These are phyloP conservation scores for Syndactyla subalaris DNA, from an alignment of 2,797 vertebrate species.

Conservation along the genomic window DNA sequence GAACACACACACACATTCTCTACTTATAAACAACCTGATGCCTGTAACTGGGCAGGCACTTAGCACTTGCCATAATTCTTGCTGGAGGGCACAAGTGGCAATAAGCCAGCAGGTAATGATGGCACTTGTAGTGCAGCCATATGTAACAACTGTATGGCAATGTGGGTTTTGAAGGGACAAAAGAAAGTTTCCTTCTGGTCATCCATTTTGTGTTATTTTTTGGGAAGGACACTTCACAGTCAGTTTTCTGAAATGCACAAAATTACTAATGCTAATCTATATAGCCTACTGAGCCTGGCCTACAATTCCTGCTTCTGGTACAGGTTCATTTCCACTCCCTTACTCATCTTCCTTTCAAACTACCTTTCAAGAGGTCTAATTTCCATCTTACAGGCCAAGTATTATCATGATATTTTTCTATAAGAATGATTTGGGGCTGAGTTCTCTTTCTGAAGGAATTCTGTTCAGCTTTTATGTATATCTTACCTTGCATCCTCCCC, in stretches of 20 bases:
- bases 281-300: background rate
- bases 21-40: background rate
- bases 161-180: background rate
- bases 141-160: background rate
- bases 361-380: background rate
- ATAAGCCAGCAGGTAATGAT: background rate
- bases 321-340: background rate
- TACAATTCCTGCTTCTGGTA: background rate
- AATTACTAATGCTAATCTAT: rapidly evolving
- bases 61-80: background rate
- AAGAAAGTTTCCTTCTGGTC: background rate
- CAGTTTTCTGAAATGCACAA: background rate
- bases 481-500: background rate
- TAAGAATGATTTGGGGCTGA: background rate
- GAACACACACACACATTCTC: background rate
- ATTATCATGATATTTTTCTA: background rate
- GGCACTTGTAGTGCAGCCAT: background rate
- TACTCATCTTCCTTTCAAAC: background rate
- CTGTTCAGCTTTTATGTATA: background rate
- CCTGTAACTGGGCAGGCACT: background rate
- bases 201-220: background rate
- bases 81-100: background rate
- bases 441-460: background rate
- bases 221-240: background rate
- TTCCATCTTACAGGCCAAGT: background rate